Conservation (phyloP, 2,113 vertebrate species). For the Noctilio leporinus region DNA sequence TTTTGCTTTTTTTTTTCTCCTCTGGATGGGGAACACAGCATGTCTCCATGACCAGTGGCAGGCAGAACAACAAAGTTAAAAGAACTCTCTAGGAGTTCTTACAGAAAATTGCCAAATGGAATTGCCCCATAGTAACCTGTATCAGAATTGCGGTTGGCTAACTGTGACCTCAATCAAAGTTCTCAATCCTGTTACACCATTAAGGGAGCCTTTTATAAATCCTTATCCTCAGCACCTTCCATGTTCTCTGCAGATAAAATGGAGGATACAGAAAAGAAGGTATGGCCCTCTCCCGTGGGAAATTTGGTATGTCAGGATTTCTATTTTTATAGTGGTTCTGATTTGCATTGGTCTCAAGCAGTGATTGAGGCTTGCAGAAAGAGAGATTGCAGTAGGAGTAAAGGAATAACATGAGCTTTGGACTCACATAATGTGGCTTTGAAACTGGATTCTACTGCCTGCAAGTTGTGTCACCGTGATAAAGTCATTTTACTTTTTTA, state of each 20-base stretch:
- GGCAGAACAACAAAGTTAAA: background rate
- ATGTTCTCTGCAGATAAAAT: background rate
- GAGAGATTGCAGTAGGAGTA: background rate
- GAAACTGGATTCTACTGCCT: background rate
- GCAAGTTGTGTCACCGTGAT: background rate
- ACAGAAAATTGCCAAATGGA: background rate
- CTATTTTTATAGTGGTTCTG: background rate
- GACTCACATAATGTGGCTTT: background rate
- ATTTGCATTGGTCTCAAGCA: background rate
- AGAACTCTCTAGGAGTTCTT: background rate
- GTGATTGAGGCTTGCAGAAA: background rate
- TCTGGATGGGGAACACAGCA: background rate
- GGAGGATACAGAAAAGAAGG: background rate
- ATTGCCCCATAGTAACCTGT: background rate
- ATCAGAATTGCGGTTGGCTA: background rate
- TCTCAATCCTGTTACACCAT: background rate
- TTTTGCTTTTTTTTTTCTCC: background rate
- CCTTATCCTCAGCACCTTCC: background rate
- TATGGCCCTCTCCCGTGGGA: background rate
- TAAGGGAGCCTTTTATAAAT: background rate
- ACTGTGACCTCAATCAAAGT: background rate
- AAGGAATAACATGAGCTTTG: background rate
- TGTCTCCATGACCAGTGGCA: background rate
- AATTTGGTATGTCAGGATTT: background rate
- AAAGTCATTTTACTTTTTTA: background rate